These are phyloP conservation scores for Cettia cetti DNA, from an alignment of 2,113 vertebrate genomes.

Conservation along the genomic window DNA sequence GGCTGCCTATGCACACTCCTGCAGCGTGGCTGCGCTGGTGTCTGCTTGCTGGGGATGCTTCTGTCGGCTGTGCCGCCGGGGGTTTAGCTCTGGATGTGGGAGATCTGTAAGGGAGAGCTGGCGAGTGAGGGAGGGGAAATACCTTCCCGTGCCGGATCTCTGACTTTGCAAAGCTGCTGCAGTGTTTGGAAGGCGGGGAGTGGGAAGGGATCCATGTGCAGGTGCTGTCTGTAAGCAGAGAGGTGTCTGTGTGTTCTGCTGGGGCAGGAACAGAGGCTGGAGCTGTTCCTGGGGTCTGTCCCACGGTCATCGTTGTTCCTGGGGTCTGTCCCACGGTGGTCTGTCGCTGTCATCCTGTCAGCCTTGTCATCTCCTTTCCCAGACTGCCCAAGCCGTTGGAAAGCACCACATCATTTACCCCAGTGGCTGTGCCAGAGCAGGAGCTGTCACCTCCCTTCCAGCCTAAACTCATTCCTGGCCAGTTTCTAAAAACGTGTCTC, in stretches of 20 bases:
- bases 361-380: background rate
- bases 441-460: background rate
- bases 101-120: background rate
- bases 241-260: background rate
- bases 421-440: background rate
- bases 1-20: background rate
- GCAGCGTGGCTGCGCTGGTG: background rate
- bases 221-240: background rate
- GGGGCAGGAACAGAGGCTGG: background rate
- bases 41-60: background rate
- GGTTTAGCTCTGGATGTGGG: background rate
- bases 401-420: background rate
- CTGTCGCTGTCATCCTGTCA: background rate
- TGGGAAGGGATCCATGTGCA: accelerated
- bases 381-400: background rate
- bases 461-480: background rate
- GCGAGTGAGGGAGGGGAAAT: background rate
- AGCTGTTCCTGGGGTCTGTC: background rate
- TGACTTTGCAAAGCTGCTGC: background rate
- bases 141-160: background rate
- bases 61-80: accelerated
- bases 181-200: background rate
- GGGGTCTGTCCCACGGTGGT: background rate
- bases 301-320: accelerated
- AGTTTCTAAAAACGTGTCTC: background rate